Base-by-base conservation (phyloP, 2,888 invertebrate species). In the Pyrochroa serraticornis region DNA sequence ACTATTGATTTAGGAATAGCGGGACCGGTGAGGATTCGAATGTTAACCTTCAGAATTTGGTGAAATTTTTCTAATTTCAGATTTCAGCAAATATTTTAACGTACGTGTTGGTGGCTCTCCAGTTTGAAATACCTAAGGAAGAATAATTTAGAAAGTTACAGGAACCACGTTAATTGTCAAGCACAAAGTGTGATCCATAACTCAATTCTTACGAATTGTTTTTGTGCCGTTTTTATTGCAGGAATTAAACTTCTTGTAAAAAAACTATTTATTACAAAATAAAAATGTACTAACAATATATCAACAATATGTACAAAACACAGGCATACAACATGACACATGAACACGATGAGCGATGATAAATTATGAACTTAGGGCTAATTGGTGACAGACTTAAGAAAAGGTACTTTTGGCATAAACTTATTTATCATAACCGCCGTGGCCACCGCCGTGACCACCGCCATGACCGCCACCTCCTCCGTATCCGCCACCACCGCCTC, bases 31-130 rank as follows among this genome's bases (percentile, higher is more conserved):
- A 71, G 70, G 65, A 47, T 12, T 14, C 9, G 12, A 50, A 46
- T 8, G 30, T 7, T 32, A 43, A 32, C 12, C 0, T 6, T 41
- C 0, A 38, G 34, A 6, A 30, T 10, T 38, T 48, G 32, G 7
- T 43, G 37, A 12, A 38, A 6, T 3, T 56, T 50, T 55, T 38
- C 57, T 56, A 65, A 34, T 77, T 77, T 58, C 65, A 79, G 79
- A 76, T 80, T 56, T 75, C 73, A 44, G 78, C 78, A 7, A 79
- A 77, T 58, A 74, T 80, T 48, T 60, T 80, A 13, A 80, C 79
- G 0, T 80, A 80, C 53, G 77, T 80, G 7, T 67, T 79, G 57
- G 79, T 80, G 2, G 79, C 79, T 10, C 54, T 80, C 35, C 79
- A 80, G 56, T 79, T 79, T 66, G 75, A 78, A 58, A 71, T 78